These are phyloP conservation scores for Tinamus major DNA, from an alignment of 2,797 vertebrate species.

Conservation along the genomic window DNA sequence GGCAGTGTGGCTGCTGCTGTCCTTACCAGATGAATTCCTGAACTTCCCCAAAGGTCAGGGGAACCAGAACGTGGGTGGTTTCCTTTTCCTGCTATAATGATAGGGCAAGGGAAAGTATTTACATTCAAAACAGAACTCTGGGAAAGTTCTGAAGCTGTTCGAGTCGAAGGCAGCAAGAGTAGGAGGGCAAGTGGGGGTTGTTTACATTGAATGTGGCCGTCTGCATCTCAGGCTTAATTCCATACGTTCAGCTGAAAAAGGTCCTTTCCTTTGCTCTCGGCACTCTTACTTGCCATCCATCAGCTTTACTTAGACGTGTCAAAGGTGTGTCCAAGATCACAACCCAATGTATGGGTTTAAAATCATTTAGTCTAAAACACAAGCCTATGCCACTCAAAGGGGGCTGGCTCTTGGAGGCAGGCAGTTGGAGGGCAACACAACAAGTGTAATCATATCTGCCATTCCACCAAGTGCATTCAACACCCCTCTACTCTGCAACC, in stretches of 20 bases:
- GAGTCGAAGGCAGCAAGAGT: neutral
- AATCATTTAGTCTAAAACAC: neutral
- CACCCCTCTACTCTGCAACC: no score
- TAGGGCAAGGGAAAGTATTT: constrained; percentile 14
- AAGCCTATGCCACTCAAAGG: neutral
- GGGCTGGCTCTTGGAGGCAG: neutral
- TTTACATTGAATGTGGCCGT: neutral
- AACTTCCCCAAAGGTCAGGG: neutral
- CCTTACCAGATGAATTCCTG: neutral
- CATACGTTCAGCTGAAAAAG: neutral
- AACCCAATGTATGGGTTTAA: constrained; percentile 22
- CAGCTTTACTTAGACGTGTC: neutral
- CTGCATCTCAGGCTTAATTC: constrained; percentile 11
- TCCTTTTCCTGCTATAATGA: neutral
- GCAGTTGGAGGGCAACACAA: neutral
- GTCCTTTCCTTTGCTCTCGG: neutral
- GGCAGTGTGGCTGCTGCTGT: neutral
- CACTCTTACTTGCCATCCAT: neutral
- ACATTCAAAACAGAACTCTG: neutral
- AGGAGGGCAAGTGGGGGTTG: neutral
- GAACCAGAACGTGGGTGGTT: neutral
- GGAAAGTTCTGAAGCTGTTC: neutral
- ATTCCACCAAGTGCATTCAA: neutral
- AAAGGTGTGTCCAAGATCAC: constrained; percentile 5
- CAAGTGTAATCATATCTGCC: neutral